Percentiles rank a stretch among this genome's conserved stretches.
phyloP scores from a whole-genome alignment of 2,797 vertebrate species.

The Takifugu rubripes region DNA sequence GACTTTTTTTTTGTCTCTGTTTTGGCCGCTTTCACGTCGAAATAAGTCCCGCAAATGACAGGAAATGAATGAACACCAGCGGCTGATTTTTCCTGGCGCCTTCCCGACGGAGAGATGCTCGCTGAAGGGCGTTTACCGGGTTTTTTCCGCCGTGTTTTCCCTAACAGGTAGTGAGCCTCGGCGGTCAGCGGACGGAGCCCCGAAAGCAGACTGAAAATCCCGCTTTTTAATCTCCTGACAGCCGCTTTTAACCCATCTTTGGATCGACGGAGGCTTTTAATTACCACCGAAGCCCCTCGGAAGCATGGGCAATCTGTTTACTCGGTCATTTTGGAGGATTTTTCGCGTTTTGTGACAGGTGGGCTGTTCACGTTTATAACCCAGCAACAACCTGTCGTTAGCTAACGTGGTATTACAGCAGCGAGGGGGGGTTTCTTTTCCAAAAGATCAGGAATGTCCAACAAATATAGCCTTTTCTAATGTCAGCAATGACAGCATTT shows the following conservation, averaged over 20 bases:
- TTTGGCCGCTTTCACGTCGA: constrained; percentile 15
- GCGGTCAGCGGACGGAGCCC: constrained; percentile 29
- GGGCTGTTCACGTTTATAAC: constrained; percentile 3
- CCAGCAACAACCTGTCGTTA: constrained; percentile 57
- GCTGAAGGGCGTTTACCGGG: constrained; percentile 57
- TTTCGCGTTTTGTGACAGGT: constrained; percentile 1
- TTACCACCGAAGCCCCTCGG: not conserved
- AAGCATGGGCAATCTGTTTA: too few relatives aligned
- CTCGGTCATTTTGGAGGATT: not conserved
- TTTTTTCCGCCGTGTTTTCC: constrained; percentile 47
- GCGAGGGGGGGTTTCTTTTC: too few relatives aligned
- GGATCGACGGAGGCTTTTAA: constrained; percentile 9
- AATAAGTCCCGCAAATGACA: constrained; percentile 15
- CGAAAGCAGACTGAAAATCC: constrained; percentile 44
- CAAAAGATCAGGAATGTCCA: too few relatives aligned
- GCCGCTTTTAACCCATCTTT: constrained; percentile 28
- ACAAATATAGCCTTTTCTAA: too few relatives aligned
- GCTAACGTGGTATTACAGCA: not conserved
- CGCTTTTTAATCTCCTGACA: constrained; percentile 55
- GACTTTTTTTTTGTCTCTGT: constrained; percentile 44
- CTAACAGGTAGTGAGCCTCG: constrained; percentile 67
- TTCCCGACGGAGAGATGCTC: constrained; percentile 36
- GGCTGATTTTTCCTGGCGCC: constrained; percentile 1
- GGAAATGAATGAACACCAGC: constrained; percentile 49
- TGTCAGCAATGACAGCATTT: too few relatives aligned